These are phyloP conservation scores for Pseudococcus viburni DNA, from an alignment of 2,888 invertebrate genomes.

Conservation along the genomic window DNA sequence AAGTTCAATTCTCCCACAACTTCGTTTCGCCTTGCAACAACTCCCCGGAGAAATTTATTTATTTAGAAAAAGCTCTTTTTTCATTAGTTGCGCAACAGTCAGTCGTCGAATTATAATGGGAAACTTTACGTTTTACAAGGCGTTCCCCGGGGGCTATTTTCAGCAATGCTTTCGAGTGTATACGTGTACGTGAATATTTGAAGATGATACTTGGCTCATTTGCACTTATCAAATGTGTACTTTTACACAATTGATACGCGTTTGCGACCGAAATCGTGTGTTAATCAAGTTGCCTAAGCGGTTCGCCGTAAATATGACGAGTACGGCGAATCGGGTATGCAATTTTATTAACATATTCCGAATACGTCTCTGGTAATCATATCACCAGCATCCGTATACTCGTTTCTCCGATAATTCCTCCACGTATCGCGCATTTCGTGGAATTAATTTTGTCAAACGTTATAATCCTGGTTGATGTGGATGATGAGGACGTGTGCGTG, in stretches of 20 bases:
- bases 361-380: too few relatives aligned
- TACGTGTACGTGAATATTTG: constrained; percentile 33
- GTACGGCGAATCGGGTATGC: background rate
- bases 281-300: background rate
- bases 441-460: background rate
- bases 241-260: background rate
- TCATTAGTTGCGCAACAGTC: constrained; percentile 39
- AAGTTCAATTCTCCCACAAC: background rate
- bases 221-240: background rate
- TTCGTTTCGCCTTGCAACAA: constrained; percentile 11
- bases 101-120: constrained; percentile 22
- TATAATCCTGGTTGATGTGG: background rate
- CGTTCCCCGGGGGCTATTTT: constrained; percentile 14
- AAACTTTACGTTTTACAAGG: background rate
- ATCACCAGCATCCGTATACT: background rate
- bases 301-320: constrained; percentile 16
- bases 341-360: constrained; percentile 28
- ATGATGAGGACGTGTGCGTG: too few relatives aligned
- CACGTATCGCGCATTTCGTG: background rate
- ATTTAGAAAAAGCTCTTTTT: constrained; percentile 35
- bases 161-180: constrained; percentile 4
- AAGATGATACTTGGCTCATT: constrained; percentile 21
- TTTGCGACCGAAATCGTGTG: background rate
- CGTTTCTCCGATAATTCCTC: background rate
- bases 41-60: constrained; percentile 47